These are phyloP conservation scores for Cebus imitator DNA, from an alignment of 2,113 vertebrate genomes.

Conservation along the genomic window DNA sequence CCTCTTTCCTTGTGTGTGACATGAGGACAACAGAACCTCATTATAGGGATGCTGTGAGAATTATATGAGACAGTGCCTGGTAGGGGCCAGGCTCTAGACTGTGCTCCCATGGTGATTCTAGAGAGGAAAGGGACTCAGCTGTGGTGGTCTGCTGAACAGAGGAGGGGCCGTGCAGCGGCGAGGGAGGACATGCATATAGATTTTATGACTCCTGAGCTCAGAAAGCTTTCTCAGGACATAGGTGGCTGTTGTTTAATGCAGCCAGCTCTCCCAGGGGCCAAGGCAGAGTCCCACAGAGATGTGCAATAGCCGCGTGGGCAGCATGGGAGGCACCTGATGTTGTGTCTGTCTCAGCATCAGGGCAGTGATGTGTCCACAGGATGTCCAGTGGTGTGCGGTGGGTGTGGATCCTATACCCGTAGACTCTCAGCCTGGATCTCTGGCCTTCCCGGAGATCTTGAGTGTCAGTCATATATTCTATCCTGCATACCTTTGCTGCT, in stretches of 20 bases:
- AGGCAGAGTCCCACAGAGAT: accelerated
- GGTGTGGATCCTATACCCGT: background rate
- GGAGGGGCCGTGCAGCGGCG: background rate
- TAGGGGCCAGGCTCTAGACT: background rate
- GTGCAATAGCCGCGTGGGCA: background rate
- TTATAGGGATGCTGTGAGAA: background rate
- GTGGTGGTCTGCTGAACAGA: background rate
- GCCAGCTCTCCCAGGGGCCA: background rate
- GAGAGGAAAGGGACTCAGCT: background rate
- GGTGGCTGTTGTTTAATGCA: background rate
- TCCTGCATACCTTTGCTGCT: background rate
- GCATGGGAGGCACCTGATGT: background rate
- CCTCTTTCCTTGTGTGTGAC: background rate
- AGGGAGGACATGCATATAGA: background rate
- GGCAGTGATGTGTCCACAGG: background rate
- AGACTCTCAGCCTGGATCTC: background rate
- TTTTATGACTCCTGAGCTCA: background rate
- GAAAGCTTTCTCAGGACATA: background rate
- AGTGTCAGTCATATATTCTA: background rate
- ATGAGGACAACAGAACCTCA: no score
- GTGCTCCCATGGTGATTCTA: background rate
- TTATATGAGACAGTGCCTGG: background rate
- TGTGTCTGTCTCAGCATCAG: background rate
- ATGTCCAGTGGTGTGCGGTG: background rate
- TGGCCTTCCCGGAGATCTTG: background rate